phyloP scores from a whole-genome alignment of 2,888 invertebrate genomes.

The Hydriomena furcata region DNA sequence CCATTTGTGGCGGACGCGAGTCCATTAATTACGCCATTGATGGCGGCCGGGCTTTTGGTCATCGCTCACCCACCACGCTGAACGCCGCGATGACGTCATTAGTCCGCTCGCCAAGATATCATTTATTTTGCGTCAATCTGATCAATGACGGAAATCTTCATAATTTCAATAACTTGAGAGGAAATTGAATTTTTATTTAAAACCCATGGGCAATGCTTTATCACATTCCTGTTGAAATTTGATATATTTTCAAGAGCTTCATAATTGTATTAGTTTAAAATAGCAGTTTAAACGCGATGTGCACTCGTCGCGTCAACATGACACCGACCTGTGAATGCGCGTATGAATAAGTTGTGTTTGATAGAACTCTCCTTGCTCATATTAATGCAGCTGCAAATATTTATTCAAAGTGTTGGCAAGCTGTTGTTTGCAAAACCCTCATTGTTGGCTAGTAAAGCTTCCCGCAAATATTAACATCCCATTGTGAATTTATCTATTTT shows the following conservation, averaged over 20 bases:
- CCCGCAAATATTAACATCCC: conserved; percentile 1
- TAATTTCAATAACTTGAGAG: conserved; percentile 23
- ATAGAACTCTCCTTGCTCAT: not conserved
- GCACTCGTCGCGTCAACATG: not conserved
- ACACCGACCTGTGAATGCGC: not conserved
- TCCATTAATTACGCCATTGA: conserved; percentile 29
- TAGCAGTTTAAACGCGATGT: not conserved
- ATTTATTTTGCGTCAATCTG: conserved; percentile 21
- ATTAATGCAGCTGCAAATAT: conserved; percentile 3
- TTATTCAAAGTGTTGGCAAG: not conserved
- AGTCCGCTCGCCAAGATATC: conserved; percentile 12
- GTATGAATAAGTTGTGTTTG: conserved; percentile 5
- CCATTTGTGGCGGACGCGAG: conserved; percentile 3
- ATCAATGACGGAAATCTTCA: conserved; percentile 29
- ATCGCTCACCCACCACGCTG: not conserved
- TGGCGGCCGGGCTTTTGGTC: conserved; percentile 4
- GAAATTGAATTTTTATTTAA: conserved; percentile 10
- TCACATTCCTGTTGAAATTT: not conserved
- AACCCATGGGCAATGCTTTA: conserved; percentile 1
- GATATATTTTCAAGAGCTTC: not conserved
- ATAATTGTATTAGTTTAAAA: not conserved
- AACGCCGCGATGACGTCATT: conserved; percentile 22
- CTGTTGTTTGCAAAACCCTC: not conserved
- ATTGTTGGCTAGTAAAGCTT: conserved; percentile 3
- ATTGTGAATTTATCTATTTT: not conserved